These are phyloP conservation scores for Spilogale gracilis DNA, from an alignment of 2,113 vertebrate genomes.

Conservation along the genomic window DNA sequence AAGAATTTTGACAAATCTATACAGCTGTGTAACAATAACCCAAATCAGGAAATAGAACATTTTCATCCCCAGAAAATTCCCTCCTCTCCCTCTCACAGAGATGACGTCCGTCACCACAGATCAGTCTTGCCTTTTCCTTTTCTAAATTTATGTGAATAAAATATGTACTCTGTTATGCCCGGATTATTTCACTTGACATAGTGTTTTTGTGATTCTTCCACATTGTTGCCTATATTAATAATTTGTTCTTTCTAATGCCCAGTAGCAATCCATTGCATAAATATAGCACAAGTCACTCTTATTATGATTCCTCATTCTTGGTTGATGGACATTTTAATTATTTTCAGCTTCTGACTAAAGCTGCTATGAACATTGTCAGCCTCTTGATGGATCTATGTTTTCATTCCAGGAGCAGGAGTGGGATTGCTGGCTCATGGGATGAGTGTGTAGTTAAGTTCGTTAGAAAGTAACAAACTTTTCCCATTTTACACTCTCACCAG, in stretches of 20 bases:
- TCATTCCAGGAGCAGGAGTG: not conserved
- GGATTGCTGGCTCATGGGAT: not conserved
- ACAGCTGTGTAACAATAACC: not conserved
- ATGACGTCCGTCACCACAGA: no score
- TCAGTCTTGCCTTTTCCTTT: not conserved
- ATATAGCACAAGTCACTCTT: not conserved
- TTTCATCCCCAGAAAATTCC: not conserved
- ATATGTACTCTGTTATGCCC: not conserved
- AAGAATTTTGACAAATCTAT: not conserved
- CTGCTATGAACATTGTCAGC: not conserved
- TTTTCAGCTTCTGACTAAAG: conserved; percentile 14
- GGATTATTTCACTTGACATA: not conserved
- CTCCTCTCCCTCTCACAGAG: not conserved
- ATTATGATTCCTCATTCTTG: not conserved
- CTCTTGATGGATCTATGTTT: not conserved
- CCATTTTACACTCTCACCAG: not conserved
- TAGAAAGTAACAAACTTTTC: not conserved
- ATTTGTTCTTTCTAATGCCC: not conserved
- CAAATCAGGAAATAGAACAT: not conserved
- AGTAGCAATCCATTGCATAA: not conserved
- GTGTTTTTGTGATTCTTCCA: not conserved
- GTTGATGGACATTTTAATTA: not conserved
- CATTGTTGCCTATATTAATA: not conserved
- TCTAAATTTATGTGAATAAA: not conserved
- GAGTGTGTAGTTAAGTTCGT: not conserved